Base-by-base conservation (phyloP, 2,113 vertebrate species). In the Tor tambroides region DNA sequence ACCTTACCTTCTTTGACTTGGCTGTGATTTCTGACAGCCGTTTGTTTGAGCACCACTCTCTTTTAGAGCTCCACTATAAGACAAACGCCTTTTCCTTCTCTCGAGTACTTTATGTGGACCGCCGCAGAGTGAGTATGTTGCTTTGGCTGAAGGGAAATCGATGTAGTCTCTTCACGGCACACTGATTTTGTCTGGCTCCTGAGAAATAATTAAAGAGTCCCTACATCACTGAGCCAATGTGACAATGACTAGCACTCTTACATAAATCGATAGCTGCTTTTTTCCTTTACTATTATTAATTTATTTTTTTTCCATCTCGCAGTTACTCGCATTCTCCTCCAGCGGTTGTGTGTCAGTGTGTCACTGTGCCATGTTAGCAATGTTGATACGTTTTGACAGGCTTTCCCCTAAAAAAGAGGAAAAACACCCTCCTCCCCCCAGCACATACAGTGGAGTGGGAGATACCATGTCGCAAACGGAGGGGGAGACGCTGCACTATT, bases 281-380 rank as follows among this genome's bases (percentile, higher is more conserved):
- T 87, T 74, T 35, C 14, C 30, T 72, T 69, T 35, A 19, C 51
- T 59, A 46, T 46, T 87, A 85, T 82, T 88, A 38, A 88, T 86
- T 86, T 56, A 86, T 88, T 86, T 84, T 83, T 85, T 80, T 10
- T 10, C 11, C 65, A 69, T 49, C 71, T 26, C 41, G 2, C 80
- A 35, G 80, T 80, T 83, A 86, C 80, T 74, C 86, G 12, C 76
- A 67, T 72, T 87, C 82, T 87, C 74, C 86, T 85, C 87, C 85
- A 38, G 92, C 92, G 89, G 89, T 95, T 96, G 93, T 93, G 92
- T 94, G 94, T 95, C 93, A 94, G 93, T 95, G 93, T 95, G 95
- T 94, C 94, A 95, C 93, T 94, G 93, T 94, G 94, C 92, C 94
- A 41, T 86, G 90, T 91, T 89, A 90, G 89, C 94, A 89, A 94